phyloP scores from a whole-genome alignment of 1,140 invertebrate genomes.

The Thalassaphorura encarpata region DNA sequence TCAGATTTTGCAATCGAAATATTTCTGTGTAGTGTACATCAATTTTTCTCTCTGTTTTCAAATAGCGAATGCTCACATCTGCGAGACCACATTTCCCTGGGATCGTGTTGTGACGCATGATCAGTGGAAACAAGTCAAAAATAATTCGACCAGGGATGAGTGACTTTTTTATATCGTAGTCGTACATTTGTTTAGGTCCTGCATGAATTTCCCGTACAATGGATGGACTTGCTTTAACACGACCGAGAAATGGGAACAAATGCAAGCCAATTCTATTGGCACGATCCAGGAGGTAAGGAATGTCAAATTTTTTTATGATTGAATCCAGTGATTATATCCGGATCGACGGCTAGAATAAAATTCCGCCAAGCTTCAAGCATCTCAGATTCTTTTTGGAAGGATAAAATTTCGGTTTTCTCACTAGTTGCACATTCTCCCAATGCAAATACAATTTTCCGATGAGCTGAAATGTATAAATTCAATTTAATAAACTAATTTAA shows the following conservation, averaged over 20 bases:
- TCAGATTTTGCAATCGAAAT: slow-evolving; percentile 16
- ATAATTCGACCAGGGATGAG: slow-evolving; percentile 20
- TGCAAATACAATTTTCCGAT: slow-evolving; percentile 8
- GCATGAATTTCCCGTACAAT: slow-evolving; percentile 11
- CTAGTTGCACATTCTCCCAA: slow-evolving; percentile 17
- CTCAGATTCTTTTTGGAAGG: slow-evolving; percentile 16
- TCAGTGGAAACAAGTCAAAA: slow-evolving; percentile 23
- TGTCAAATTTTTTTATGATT: slow-evolving; percentile 30
- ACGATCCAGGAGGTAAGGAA: slow-evolving; percentile 22
- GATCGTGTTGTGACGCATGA: slow-evolving; percentile 8
- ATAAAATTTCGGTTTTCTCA: slow-evolving; percentile 11
- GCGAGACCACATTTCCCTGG: slow-evolving; percentile 7
- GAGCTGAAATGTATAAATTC: no score
- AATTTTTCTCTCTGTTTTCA: slow-evolving; percentile 4
- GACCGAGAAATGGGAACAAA: slow-evolving; percentile 3
- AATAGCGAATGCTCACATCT: slow-evolving; percentile 12
- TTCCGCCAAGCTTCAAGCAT: slow-evolving; percentile 17
- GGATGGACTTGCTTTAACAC: slow-evolving; percentile 2
- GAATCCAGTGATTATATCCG: slow-evolving; percentile 27
- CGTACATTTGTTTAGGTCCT: slow-evolving; percentile 2
- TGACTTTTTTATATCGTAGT: slow-evolving; percentile 7
- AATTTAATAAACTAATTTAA: no score
- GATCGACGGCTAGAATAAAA: slow-evolving; percentile 20
- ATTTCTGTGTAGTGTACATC: slow-evolving; percentile 17
- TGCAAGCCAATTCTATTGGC: slow-evolving; percentile 3